Base-by-base conservation (phyloP, 2,113 vertebrate species). In the Synodontis membranacea region DNA sequence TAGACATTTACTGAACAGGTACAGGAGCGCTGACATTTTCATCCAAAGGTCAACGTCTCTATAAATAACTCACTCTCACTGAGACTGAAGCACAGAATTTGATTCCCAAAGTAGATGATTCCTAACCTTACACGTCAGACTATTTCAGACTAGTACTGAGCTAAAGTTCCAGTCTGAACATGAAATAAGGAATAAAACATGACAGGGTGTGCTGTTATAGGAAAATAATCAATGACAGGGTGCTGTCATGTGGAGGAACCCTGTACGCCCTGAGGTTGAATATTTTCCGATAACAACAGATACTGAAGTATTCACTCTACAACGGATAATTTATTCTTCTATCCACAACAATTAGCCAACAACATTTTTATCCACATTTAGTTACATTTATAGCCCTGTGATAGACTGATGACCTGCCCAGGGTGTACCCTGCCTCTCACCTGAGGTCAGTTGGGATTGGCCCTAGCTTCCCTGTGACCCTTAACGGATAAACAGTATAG, bases 41-140 rank as follows among this genome's bases (percentile, higher is more conserved):
- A 94, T 94, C 91, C 95, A 97, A 97, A 97, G 96, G 96, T 96
- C 96, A 96, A 87, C 90, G 91, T 93, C 96, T 92, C 94, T 96
- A 66, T 66, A 31, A 10, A n/a, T 60, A 28, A 14, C 81, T 72
- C 48, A 92, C 95, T 95, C 96, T 96, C 95, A 95, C 94, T 95
- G 94, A 95, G 95, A 94, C 94, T 94, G 80, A 84, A 88, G 66
- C 90, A 88, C 60, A 75, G 88, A 88, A 88, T 75, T 37, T 25
- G 89, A 91, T 92, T 74, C 83, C 90, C 17, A 92, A 91, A 93
- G 91, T 89, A 89, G 82, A 88, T 19, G 34, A 93, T 92, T 91
- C 84, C 79, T n/a, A 74, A 83, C 82, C 70, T 74, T 42, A 19
- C 50, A 66, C 6, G 28, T 50, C n/a, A 37, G n/a, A 66, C 39